These are phyloP conservation scores for Pitangus sulphuratus DNA, from an alignment of 2,797 vertebrate species.

Conservation along the genomic window DNA sequence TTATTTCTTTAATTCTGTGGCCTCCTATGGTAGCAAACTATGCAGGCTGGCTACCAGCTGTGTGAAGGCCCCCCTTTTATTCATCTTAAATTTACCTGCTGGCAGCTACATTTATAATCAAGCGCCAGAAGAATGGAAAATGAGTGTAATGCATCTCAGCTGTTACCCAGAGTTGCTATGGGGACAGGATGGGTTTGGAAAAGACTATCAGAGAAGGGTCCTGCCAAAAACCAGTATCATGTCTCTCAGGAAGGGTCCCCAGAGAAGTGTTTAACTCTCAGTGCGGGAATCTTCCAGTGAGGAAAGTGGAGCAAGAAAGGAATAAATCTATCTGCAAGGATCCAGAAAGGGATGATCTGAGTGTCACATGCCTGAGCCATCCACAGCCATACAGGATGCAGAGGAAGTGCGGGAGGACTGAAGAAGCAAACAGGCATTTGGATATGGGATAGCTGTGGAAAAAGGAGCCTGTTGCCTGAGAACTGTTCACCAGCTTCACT, in stretches of 20 bases:
- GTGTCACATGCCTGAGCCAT: neutral
- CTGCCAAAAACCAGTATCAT: neutral
- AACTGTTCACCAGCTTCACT: neutral
- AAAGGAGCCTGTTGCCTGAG: neutral
- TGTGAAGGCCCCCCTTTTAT: neutral
- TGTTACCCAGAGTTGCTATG: neutral
- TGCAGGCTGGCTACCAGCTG: neutral
- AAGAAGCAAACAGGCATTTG: neutral
- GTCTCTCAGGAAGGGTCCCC: neutral
- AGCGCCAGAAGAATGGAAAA: neutral
- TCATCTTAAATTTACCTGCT: slow-evolving; percentile 50
- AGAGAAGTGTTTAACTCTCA: neutral
- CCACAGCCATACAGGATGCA: neutral
- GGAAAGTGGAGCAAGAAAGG: neutral
- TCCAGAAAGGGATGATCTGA: neutral
- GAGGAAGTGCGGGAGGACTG: neutral
- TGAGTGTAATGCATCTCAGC: neutral
- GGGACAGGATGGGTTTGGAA: neutral
- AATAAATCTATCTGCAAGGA: neutral
- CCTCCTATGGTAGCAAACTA: neutral
- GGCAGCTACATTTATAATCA: slow-evolving; percentile 1
- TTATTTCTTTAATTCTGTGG: neutral
- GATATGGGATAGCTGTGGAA: neutral
- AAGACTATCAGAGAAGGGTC: neutral
- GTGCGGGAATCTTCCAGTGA: neutral